Evolutionary conservation across 2,113 vertebrate genomes (phyloP), one percentile per base, ranked within the genome.

Genomic region (Chitala chitala): DNA sequence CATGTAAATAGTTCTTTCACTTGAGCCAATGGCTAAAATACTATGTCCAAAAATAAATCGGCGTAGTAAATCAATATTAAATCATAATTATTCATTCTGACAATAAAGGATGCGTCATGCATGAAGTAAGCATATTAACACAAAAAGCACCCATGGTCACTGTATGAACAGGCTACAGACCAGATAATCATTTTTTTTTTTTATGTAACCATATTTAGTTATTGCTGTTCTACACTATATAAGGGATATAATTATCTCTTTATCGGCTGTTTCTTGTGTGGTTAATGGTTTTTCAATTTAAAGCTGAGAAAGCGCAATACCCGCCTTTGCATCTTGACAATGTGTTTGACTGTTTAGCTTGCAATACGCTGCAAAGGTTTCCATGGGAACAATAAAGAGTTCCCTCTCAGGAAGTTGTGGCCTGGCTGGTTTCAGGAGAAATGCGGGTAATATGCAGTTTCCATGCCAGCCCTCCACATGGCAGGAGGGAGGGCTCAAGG

Each of bases 381-480:
- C 84, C 83, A 84, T 87, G 81, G 84, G 74, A 89, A 87, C 85
- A 75, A 76, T 77, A 82, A 78, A 73, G 70, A 81, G 78, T 78
- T 80, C 58, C 76, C 48, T 72, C 5, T 74, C 17, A 55, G 15
- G 36, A 40, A 64, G 59, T 64, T 74, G 31, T 26, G 42, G 56
- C 31, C 26, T 54, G 50, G 63, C 63, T n/a, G 46, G 24, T 59
- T 46, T 69, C 64, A 2, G 24, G 31, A 46, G 24, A 75, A 26
- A 46, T 42, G 40, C 26, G 46, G 22, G 44, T 29, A 20, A 51
- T 22, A 26, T 13, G 17, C 40, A 24, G 22, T 29, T 24, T 38
- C 29, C 54, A 22, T 40, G 10, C 44, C 17, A 40, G n/a, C 42
- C 44, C 5, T 10, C 61, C 26, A 26, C 6, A 26, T 44, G 20